Evolutionary conservation across 2,797 vertebrate genomes (phyloP), one percentile per base, ranked within the genome.

Genomic region (Anguilla marmorata): DNA sequence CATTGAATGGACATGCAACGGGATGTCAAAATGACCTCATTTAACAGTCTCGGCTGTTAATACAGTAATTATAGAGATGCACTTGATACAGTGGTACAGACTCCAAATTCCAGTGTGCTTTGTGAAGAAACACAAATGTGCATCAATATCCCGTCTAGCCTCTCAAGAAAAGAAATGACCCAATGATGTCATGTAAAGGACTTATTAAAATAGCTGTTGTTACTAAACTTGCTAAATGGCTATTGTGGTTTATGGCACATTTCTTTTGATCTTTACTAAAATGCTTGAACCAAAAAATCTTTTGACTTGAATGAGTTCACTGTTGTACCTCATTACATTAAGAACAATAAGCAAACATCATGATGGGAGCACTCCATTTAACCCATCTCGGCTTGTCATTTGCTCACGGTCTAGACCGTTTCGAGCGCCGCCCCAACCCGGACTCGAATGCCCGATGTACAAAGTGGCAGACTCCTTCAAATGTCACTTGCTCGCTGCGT

Each of bases 401-500:
- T 69, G 27, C 24, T 21, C 1, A 69, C n/a, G 27, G 63, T 27
- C 63, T 69, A 69, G n/a, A n/a, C 63, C 0, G 63, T 27, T 9
- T 69, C 1, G 7, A 7, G n/a, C 24, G 7, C 63, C 27, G 63
- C 63, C 16, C 27, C 8, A 11, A 0, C n/a, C 24, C 27, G 63
- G 7, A n/a, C 63, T 69, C 27, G 63, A 69, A 69, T n/a, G 63
- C 9, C 63, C n/a, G 9, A 4, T 74, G 14, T 8, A 45, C 41
- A 82, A 76, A 50, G 41, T 82, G 41, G 41, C 41, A 33, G 19
- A 85, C 54, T 85, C 83, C 83, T 58, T 85, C 52, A 54, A 21
- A 85, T 30, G 52, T 60, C 83, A 56, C 24, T 56, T 56, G 24
- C 24, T 27, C 83, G 33, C n/a, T 56, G 52, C 6, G 33, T 27